Evolutionary conservation across 2,797 vertebrate genomes (phyloP).

Genomic region (Gallinago nigripennis): DNA sequence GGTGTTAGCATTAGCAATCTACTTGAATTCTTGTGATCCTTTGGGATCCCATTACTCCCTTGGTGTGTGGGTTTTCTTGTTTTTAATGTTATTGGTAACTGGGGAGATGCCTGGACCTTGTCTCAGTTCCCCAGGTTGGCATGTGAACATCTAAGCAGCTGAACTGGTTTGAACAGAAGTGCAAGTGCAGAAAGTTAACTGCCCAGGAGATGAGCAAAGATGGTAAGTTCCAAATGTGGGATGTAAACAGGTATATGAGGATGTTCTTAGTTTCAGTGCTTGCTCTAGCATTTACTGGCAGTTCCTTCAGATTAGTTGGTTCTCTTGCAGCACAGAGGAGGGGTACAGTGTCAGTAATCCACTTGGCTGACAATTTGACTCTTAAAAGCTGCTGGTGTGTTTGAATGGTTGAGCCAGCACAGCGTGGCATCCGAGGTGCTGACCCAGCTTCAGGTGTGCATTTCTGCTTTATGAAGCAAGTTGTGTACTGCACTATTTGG

Average conservation of each 20-base stretch:
- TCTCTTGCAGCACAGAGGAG: neutral
- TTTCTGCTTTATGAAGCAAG: neutral
- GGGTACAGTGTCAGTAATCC: neutral
- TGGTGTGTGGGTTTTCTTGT: neutral
- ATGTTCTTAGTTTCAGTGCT: neutral
- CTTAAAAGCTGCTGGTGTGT: neutral
- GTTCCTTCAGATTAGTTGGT: neutral
- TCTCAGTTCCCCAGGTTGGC: neutral
- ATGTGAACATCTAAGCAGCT: neutral
- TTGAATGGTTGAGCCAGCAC: neutral
- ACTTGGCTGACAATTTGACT: neutral
- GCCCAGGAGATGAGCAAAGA: neutral
- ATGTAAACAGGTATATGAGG: neutral
- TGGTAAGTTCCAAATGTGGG: neutral
- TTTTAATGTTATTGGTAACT: neutral
- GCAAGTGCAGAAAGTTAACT: neutral
- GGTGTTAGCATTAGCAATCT: neutral
- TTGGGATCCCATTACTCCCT: neutral
- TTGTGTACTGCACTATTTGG: neutral
- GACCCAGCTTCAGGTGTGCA: neutral
- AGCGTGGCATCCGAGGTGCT: neutral
- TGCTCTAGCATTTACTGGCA: neutral
- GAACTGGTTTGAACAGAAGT: neutral
- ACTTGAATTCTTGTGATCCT: neutral
- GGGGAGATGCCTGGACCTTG: neutral